Evolutionary conservation across 1,140 invertebrate species (phyloP).

Genomic region (Cotesia chilonis): DNA sequence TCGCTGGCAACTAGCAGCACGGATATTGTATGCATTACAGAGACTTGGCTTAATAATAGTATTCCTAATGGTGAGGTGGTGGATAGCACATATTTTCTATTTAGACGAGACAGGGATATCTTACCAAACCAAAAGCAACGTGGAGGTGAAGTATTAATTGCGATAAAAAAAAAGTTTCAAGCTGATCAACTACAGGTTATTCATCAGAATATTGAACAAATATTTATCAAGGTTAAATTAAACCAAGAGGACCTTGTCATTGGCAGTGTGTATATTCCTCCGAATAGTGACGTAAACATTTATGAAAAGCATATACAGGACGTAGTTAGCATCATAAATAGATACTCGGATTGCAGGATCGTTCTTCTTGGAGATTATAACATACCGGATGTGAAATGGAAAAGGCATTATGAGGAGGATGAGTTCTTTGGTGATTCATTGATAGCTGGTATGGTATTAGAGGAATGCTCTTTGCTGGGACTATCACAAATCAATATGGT

Average conservation of each 20-base stretch:
- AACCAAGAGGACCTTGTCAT: background rate
- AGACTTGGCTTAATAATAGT: too few relatives aligned
- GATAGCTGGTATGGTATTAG: too few relatives aligned
- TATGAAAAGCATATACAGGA: constrained; percentile 2
- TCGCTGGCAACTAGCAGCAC: too few relatives aligned
- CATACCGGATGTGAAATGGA: background rate
- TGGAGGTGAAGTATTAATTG: too few relatives aligned
- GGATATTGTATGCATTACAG: too few relatives aligned
- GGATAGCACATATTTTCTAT: too few relatives aligned
- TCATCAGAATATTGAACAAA: background rate
- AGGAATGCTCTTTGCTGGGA: background rate
- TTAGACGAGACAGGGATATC: too few relatives aligned
- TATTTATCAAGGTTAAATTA: background rate
- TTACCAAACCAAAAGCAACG: too few relatives aligned
- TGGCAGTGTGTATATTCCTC: background rate
- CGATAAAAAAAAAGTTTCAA: background rate
- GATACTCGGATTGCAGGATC: background rate
- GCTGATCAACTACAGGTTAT: background rate
- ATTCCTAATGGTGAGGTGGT: background rate
- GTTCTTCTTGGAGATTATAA: background rate
- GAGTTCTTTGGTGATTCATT: too few relatives aligned
- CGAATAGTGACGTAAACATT: background rate
- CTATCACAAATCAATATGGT: background rate
- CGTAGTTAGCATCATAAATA: background rate
- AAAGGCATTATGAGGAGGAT: too few relatives aligned